These are phyloP conservation scores for Ophiothrix spiculata DNA, from an alignment of 35 echinoderm and acorn worm genomes.

Conservation along the genomic window DNA sequence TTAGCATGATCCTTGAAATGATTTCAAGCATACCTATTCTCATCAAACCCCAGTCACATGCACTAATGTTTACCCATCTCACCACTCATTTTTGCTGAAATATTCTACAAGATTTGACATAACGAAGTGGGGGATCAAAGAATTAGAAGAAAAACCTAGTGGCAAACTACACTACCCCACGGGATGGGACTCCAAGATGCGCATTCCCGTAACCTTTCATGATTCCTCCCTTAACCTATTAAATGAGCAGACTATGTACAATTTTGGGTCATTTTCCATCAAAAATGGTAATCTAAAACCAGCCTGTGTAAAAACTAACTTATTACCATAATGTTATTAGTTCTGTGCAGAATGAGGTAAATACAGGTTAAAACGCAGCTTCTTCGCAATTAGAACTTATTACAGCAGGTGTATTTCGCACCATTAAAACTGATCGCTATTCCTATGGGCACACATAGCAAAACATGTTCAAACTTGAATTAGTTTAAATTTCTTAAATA, in stretches of 20 bases:
- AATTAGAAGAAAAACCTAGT: neutral
- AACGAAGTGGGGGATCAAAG: neutral
- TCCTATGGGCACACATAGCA: slow-evolving; percentile 10
- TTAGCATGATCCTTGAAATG: too few relatives aligned
- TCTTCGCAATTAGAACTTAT: neutral
- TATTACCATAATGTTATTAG: neutral
- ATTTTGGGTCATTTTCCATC: slow-evolving; percentile 10
- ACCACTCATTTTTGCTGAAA: too few relatives aligned
- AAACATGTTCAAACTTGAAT: slow-evolving; percentile 13
- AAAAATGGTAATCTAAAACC: slow-evolving; percentile 1
- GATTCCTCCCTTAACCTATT: neutral
- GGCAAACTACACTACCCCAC: neutral
- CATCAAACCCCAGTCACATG: too few relatives aligned
- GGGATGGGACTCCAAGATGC: neutral
- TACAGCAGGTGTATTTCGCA: slow-evolving; percentile 8
- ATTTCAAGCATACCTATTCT: too few relatives aligned
- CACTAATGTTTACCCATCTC: too few relatives aligned
- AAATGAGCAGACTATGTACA: neutral
- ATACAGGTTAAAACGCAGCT: neutral
- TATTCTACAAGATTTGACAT: too few relatives aligned
- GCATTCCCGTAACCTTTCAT: too few relatives aligned
- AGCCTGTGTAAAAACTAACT: neutral
- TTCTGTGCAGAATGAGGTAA: neutral
- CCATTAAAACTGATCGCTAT: slow-evolving; percentile 8
- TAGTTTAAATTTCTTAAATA: slow-evolving; percentile 5